Evolutionary conservation across 2,113 vertebrate genomes (phyloP).

Genomic region (Melanocharis versteri): DNA sequence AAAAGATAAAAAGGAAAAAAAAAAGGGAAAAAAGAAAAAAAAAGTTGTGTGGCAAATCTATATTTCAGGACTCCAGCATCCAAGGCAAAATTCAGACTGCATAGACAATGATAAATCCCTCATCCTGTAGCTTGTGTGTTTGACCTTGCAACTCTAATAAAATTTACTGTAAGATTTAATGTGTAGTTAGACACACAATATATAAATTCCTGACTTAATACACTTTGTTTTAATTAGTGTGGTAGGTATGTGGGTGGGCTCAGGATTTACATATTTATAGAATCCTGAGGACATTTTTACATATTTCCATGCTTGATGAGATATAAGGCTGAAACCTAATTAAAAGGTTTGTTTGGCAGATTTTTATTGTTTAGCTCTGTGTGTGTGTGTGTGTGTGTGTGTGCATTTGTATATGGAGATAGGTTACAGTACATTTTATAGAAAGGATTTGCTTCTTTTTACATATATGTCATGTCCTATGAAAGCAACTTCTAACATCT

Average conservation of each 20-base stretch:
- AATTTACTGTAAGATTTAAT: neutral
- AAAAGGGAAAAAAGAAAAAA: neutral
- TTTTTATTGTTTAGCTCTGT: neutral
- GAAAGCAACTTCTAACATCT: neutral
- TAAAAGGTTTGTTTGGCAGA: neutral
- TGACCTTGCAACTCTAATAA: neutral
- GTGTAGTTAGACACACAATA: neutral
- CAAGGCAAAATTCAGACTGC: neutral
- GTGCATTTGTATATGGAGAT: neutral
- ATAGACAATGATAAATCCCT: neutral
- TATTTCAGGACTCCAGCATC: neutral
- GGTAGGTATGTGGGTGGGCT: neutral
- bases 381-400: neutral
- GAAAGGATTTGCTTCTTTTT: neutral
- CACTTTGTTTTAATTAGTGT: slow-evolving; percentile 42
- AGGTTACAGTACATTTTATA: slow-evolving; percentile 1
- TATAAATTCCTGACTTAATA: neutral
- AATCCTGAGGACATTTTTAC: slow-evolving; percentile 8
- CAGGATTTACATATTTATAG: slow-evolving; percentile 41
- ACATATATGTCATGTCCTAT: neutral
- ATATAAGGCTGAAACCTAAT: slow-evolving; percentile 13
- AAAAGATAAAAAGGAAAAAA: neutral
- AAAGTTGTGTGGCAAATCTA: neutral
- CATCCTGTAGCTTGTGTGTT: neutral
- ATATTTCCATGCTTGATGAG: slow-evolving; percentile 1